Conservation (phyloP, 1,140 invertebrate genomes). For the Caenorhabditis briggsae region DNA sequence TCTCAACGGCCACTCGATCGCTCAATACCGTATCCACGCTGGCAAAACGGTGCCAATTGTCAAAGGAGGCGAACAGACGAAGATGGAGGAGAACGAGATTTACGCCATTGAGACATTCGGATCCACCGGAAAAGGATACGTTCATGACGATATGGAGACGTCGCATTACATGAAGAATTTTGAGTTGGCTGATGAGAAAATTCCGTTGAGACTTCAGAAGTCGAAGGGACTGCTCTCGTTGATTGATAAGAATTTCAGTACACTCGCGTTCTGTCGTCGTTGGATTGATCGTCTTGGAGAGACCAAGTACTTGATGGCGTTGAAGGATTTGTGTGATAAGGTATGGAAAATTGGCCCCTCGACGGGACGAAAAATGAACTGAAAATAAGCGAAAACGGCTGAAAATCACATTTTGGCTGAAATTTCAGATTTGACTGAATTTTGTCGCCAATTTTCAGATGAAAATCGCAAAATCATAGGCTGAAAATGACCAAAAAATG, state of each 20-base stretch:
- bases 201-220: constrained; percentile 68
- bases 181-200: constrained; percentile 85
- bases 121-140: constrained; percentile 94
- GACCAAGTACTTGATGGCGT: constrained; percentile 96
- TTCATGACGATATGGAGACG: constrained; percentile 98
- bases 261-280: constrained; percentile 96
- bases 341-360: no score
- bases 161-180: constrained; percentile 99
- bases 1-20: constrained; percentile 77
- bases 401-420: no score
- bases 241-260: constrained; percentile 98
- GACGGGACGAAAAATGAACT: no score
- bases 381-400: no score
- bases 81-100: constrained; percentile 89
- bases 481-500: no score
- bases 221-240: constrained; percentile 88
- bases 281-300: constrained; percentile 97
- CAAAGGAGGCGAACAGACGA: constrained; percentile 94
- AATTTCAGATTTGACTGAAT: no score
- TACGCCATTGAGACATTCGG: constrained; percentile 99
- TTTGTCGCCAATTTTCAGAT: no score
- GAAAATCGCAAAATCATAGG: no score
- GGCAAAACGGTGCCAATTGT: constrained; percentile 99
- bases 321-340: constrained; percentile 98
- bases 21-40: constrained; percentile 86